Evolutionary conservation across 2,797 vertebrate species (phyloP).

Genomic region (Lacerta bilineata): DNA sequence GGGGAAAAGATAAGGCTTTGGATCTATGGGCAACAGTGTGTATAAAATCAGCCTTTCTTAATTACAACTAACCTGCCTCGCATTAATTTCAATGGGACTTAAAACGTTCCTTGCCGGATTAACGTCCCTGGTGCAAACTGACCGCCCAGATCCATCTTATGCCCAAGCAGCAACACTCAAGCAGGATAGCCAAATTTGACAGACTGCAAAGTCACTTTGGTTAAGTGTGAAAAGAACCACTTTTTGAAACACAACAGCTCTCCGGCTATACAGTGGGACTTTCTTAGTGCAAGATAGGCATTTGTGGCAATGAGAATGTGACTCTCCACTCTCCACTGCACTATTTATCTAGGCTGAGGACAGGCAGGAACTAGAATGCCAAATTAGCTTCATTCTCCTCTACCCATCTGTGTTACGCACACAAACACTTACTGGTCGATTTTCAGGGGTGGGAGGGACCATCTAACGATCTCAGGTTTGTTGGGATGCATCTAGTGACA

Average conservation of each 20-base stretch:
- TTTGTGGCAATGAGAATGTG: neutral
- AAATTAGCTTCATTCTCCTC: neutral
- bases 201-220: neutral
- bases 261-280: neutral
- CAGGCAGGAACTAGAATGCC: neutral
- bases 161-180: neutral
- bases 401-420: neutral
- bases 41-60: neutral
- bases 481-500: neutral
- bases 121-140: neutral
- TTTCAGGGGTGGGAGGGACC: neutral
- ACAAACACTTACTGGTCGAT: neutral
- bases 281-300: neutral
- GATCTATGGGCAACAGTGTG: neutral
- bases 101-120: neutral
- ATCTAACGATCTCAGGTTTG: neutral
- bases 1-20: neutral
- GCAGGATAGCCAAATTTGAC: neutral
- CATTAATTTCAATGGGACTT: neutral
- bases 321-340: neutral
- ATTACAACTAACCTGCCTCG: neutral
- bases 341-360: neutral
- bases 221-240: neutral
- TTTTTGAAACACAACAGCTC: neutral
- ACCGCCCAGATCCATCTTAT: neutral